These are phyloP conservation scores for Serrognathus titanus DNA, from an alignment of 2,888 invertebrate genomes.

Conservation along the genomic window DNA sequence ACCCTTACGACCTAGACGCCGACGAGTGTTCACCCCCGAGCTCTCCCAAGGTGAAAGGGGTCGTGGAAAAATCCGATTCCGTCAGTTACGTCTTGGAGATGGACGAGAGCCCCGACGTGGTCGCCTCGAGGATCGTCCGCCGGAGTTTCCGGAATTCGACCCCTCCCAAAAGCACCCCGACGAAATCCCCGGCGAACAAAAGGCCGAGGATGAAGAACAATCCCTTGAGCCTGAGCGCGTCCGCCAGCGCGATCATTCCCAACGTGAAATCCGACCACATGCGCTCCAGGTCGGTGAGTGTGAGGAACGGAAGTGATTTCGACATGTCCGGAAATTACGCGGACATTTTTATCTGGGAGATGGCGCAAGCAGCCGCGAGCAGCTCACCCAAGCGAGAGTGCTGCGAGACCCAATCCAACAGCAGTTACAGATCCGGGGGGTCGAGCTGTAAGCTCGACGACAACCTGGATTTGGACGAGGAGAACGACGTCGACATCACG, in stretches of 20 bases:
- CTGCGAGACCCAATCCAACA: constrained; percentile 26
- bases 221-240: constrained; percentile 51
- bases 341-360: constrained; percentile 30
- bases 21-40: constrained; percentile 57
- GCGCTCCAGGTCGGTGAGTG: constrained; percentile 49
- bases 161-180: constrained; percentile 45
- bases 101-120: constrained; percentile 67
- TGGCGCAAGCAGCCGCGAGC: constrained; percentile 30
- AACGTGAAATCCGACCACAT: constrained; percentile 37
- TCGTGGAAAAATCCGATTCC: constrained; percentile 81
- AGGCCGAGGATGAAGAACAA: constrained; percentile 47
- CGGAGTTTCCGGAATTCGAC: constrained; percentile 60
- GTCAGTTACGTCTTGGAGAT: constrained; percentile 85
- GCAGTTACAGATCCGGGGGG: constrained; percentile 3
- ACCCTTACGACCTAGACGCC: constrained; percentile 35
- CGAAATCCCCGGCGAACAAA: constrained; percentile 45
- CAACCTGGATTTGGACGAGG: constrained; percentile 31
- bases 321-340: constrained; percentile 27
- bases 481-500: constrained; percentile 36
- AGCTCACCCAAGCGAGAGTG: constrained; percentile 9
- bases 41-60: constrained; percentile 75
- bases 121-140: constrained; percentile 67
- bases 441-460: constrained; percentile 14
- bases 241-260: constrained; percentile 50
- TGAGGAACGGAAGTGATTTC: constrained; percentile 26